Conservation (phyloP, 2,888 invertebrate species). For the Macaria notata region DNA sequence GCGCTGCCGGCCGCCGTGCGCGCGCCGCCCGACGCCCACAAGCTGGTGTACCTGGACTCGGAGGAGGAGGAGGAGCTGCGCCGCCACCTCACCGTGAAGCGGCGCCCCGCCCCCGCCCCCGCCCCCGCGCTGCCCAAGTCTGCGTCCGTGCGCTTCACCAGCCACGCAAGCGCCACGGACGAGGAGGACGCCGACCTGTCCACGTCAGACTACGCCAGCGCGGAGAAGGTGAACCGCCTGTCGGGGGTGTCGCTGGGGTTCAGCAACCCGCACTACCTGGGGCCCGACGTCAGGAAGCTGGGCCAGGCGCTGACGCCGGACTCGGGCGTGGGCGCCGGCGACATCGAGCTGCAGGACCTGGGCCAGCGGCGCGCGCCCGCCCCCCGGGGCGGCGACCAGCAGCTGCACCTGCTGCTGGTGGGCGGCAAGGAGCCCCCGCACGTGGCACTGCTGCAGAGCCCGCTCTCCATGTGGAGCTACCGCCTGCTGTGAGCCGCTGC, state of each 20-base stretch:
- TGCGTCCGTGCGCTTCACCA: slow-evolving; percentile 82
- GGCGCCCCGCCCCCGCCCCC: slow-evolving; percentile 1
- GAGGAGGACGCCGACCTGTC: slow-evolving; percentile 82
- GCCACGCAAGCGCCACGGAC: slow-evolving; percentile 72
- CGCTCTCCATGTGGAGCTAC: slow-evolving; percentile 90
- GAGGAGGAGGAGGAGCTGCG: slow-evolving; percentile 82
- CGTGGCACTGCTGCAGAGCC: slow-evolving; percentile 88
- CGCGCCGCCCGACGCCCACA: slow-evolving; percentile 86
- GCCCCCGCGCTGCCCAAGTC: slow-evolving; percentile 53
- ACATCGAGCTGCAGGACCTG: slow-evolving; percentile 69
- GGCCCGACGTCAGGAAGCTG: slow-evolving; percentile 87
- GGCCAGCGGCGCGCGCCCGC: slow-evolving; percentile 37
- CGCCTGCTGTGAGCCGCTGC: slow-evolving; percentile 69
- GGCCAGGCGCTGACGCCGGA: slow-evolving; percentile 85
- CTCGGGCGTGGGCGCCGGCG: slow-evolving; percentile 81
- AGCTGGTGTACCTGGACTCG: slow-evolving; percentile 86
- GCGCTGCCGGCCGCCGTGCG: slow-evolving; percentile 84
- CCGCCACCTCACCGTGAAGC: slow-evolving; percentile 40
- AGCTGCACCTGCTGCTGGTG: slow-evolving; percentile 76
- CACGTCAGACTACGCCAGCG: slow-evolving; percentile 90
- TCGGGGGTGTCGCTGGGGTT: slow-evolving; percentile 83
- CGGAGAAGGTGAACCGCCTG: slow-evolving; percentile 84
- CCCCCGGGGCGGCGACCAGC: slow-evolving; percentile 53
- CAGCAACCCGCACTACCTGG: slow-evolving; percentile 89
- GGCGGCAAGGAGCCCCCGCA: slow-evolving; percentile 92